Percentiles rank a stretch among this genome's conserved stretches.
These are phyloP conservation scores for Corynorhinus townsendii DNA, from an alignment of 2,113 vertebrate genomes.

Conservation along the genomic window DNA sequence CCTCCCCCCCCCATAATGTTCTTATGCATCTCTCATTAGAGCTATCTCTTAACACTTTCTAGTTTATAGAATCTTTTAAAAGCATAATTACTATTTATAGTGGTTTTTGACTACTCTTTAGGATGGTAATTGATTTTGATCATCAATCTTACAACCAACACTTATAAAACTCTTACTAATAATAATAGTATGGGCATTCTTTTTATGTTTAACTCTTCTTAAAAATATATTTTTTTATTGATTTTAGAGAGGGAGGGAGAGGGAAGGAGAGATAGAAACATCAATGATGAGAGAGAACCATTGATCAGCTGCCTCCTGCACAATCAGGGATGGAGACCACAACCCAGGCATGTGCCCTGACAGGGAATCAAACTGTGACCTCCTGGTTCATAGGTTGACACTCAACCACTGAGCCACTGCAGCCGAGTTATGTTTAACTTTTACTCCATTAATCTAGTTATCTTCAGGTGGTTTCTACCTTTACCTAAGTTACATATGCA, in stretches of 20 bases:
- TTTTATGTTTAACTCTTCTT: neutral
- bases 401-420: too few species aligned
- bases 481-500: neutral
- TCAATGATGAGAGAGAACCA: too few species aligned
- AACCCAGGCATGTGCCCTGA: too few species aligned
- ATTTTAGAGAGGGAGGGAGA: too few species aligned
- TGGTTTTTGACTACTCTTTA: neutral
- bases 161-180: neutral
- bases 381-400: too few species aligned
- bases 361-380: too few species aligned
- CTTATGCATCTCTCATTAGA: neutral
- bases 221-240: too few species aligned
- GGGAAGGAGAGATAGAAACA: too few species aligned
- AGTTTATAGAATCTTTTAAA: neutral
- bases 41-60: neutral
- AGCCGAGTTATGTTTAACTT: neutral
- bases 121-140: neutral
- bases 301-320: too few species aligned
- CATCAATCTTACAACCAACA: neutral
- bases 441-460: neutral
- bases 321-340: too few species aligned
- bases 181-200: neutral
- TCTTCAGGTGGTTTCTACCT: neutral
- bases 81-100: neutral
- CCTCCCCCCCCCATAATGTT: neutral